phyloP scores from a whole-genome alignment of 2,113 vertebrate genomes.

The Zootoca vivipara region DNA sequence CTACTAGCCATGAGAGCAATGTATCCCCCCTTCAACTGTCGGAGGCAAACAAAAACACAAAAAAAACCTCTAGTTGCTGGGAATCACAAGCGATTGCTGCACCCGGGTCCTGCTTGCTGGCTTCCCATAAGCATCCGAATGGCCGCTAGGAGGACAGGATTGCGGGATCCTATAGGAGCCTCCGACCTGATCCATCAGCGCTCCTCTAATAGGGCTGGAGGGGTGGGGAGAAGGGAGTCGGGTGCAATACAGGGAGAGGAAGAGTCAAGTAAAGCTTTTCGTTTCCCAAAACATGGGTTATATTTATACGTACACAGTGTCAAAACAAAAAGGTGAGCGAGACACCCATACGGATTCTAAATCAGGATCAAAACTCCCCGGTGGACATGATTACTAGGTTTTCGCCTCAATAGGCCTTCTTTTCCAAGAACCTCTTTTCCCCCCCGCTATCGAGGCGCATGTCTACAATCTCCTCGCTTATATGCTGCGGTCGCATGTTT shows the following conservation, averaged over 20 bases:
- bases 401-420: neutral
- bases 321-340: neutral
- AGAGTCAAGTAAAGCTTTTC: constrained; percentile 24
- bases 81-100: too few species aligned
- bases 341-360: neutral
- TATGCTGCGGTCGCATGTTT: neutral
- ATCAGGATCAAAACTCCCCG: neutral
- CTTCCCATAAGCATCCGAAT: too few species aligned
- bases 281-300: neutral
- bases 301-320: constrained; percentile 21
- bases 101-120: too few species aligned
- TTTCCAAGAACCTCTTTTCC: neutral
- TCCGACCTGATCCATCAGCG: too few species aligned
- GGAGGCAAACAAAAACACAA: too few species aligned
- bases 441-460: neutral
- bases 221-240: neutral
- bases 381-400: neutral
- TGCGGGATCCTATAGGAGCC: too few species aligned
- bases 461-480: neutral
- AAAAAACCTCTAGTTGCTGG: too few species aligned
- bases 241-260: neutral
- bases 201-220: neutral
- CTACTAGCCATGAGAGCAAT: too few species aligned
- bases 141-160: too few species aligned
- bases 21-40: too few species aligned